Conservation (phyloP, 2,888 invertebrate genomes). For the Suillia variegata region DNA sequence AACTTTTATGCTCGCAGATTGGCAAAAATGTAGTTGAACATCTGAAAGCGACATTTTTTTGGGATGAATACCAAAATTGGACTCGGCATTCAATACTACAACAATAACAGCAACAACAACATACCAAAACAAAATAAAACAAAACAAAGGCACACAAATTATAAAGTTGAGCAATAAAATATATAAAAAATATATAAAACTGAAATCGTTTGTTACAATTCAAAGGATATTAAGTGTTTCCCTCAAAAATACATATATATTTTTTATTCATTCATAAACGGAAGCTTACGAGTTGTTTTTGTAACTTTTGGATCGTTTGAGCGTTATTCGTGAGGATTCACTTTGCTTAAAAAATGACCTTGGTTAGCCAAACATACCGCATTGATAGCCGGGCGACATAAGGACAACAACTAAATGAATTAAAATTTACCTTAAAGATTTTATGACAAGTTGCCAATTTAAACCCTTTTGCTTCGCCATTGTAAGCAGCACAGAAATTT, state of each 20-base stretch:
- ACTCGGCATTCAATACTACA: neutral
- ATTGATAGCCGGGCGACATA: too few species aligned
- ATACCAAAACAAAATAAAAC: neutral
- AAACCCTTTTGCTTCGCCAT: too few species aligned
- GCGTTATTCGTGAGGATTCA: too few species aligned
- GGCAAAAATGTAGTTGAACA: neutral
- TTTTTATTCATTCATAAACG: too few species aligned
- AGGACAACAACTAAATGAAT: too few species aligned
- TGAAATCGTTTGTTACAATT: neutral
- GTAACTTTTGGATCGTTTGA: too few species aligned
- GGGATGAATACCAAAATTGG: slow-evolving; percentile 7
- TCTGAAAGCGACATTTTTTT: slow-evolving; percentile 5
- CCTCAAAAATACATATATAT: neutral
- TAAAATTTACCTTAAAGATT: too few species aligned
- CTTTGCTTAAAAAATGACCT: too few species aligned
- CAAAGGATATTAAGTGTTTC: slow-evolving; percentile 5
- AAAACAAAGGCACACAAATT: slow-evolving; percentile 15
- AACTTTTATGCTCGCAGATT: slow-evolving; percentile 1
- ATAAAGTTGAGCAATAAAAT: neutral
- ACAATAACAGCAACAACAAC: neutral
- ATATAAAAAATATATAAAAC: neutral
- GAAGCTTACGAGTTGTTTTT: too few species aligned
- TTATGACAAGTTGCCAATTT: too few species aligned
- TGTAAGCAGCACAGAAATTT: too few species aligned
- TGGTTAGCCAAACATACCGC: too few species aligned